phyloP scores from a whole-genome alignment of 2,113 vertebrate genomes.

The Oncorhynchus keta region DNA sequence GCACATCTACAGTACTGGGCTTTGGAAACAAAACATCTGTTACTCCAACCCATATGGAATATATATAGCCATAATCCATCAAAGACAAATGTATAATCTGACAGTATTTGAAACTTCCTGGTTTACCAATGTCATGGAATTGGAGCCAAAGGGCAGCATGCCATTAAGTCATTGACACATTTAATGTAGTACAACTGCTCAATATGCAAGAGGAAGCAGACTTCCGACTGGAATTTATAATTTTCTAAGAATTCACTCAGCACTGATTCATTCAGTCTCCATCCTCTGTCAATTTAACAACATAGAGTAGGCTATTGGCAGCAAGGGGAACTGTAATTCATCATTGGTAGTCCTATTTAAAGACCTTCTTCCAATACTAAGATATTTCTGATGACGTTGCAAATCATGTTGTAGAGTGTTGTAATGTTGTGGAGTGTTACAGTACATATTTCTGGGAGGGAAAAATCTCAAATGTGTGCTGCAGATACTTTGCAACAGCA shows the following conservation, averaged over 20 bases:
- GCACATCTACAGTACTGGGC: conserved; percentile 4
- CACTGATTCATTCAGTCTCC: neutral
- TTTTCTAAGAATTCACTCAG: conserved; percentile 17
- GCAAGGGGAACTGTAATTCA: neutral
- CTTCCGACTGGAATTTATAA: conserved; percentile 12
- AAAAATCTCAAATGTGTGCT: neutral
- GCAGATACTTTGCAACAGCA: neutral
- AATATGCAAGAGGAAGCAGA: neutral
- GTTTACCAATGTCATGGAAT: neutral
- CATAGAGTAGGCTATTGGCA: neutral
- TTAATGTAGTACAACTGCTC: neutral
- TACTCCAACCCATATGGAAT: neutral
- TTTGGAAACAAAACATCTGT: conserved; percentile 51
- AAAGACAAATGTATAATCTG: neutral
- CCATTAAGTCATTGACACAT: neutral
- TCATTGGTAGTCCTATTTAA: neutral
- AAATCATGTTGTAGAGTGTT: no score
- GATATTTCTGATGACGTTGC: no score
- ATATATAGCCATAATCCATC: neutral
- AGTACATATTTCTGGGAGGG: no score
- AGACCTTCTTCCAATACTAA: neutral
- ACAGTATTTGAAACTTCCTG: neutral
- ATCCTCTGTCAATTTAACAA: neutral
- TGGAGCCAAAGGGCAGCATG: neutral
- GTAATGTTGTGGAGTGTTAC: no score